These are phyloP conservation scores for Copsychus sechellarum DNA, from an alignment of 2,113 vertebrate genomes.

Conservation along the genomic window DNA sequence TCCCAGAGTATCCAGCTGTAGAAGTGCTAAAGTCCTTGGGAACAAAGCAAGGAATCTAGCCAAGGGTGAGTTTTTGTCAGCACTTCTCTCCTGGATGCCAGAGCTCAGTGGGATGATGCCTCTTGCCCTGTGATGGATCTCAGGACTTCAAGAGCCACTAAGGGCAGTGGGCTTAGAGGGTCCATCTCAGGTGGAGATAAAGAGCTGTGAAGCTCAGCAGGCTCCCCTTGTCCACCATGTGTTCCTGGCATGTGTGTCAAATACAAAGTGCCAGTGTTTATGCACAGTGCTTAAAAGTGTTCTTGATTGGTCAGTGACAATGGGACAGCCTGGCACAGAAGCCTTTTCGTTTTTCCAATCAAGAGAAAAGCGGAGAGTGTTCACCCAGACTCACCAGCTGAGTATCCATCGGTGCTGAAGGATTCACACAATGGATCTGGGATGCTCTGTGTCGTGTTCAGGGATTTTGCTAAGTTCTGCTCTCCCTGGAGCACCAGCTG, in stretches of 20 bases:
- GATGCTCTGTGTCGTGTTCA: background rate
- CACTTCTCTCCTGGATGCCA: background rate
- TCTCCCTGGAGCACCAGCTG: background rate
- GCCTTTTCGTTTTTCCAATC: background rate
- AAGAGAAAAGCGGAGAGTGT: background rate
- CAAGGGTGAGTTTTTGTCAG: background rate
- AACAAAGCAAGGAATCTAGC: background rate
- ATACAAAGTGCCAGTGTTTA: constrained; percentile 4
- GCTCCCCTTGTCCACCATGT: background rate
- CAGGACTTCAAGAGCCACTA: background rate
- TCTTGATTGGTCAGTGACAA: background rate
- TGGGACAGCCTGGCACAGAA: background rate
- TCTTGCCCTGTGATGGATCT: background rate
- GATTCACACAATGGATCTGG: background rate
- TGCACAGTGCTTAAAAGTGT: background rate
- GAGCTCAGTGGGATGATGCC: background rate
- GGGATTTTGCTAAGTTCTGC: background rate
- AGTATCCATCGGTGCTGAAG: background rate
- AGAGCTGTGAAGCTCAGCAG: background rate
- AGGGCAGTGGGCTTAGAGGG: background rate
- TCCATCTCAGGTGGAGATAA: background rate
- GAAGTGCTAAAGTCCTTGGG: background rate
- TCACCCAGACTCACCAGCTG: background rate
- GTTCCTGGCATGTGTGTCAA: background rate
- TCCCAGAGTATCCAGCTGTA: background rate